These are phyloP conservation scores for Lumbricus terrestris DNA, from an alignment of 2,888 invertebrate species.

Conservation along the genomic window DNA sequence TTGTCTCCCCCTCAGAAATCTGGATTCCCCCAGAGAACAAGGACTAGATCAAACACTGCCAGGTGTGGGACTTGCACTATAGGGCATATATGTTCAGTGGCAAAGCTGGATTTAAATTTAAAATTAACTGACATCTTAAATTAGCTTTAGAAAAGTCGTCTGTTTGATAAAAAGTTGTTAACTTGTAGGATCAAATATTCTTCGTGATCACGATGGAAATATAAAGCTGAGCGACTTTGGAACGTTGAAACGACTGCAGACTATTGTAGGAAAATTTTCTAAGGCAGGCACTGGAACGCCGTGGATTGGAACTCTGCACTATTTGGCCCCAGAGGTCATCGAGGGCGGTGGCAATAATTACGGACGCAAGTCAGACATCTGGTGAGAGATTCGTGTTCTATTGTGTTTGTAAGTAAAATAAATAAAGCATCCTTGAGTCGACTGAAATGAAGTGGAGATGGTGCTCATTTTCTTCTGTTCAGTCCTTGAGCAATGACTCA, in stretches of 20 bases:
- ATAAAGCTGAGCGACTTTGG: conserved; percentile 63
- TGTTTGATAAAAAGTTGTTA: not conserved
- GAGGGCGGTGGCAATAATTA: conserved; percentile 54
- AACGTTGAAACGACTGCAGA: conserved; percentile 60
- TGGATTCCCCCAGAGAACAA: too few relatives aligned
- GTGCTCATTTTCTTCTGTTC: not conserved
- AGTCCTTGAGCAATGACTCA: not conserved
- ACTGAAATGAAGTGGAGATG: not conserved
- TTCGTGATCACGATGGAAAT: conserved; percentile 59
- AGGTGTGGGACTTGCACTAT: too few relatives aligned
- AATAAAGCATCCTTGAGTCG: too few relatives aligned
- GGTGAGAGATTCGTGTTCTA: conserved; percentile 44
- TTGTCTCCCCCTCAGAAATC: too few relatives aligned
- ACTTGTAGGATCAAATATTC: conserved; percentile 60
- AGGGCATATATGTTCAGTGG: too few relatives aligned
- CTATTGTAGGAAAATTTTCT: conserved; percentile 44
- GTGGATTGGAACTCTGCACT: conserved; percentile 57
- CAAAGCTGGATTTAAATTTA: too few relatives aligned
- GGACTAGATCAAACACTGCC: too few relatives aligned
- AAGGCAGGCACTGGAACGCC: conserved; percentile 32
- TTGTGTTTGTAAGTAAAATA: too few relatives aligned
- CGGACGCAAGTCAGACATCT: conserved; percentile 59
- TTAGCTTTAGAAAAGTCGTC: not conserved
- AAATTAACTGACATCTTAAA: too few relatives aligned
- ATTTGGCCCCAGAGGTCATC: conserved; percentile 60